These are phyloP conservation scores for Keiferia lycopersicella DNA, from an alignment of 2,888 invertebrate genomes.

Conservation along the genomic window DNA sequence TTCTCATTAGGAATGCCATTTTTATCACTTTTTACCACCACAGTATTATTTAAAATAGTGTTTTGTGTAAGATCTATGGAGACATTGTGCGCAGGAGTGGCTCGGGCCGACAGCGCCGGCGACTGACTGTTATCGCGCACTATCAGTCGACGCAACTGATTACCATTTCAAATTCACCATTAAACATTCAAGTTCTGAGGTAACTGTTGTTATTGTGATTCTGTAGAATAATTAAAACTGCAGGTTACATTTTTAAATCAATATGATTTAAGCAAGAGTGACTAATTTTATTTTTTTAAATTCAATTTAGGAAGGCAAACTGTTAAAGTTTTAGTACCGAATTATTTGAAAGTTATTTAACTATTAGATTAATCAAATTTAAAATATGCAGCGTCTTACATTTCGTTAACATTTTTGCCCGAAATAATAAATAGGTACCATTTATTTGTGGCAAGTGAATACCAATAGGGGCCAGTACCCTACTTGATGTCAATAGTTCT, in stretches of 20 bases:
- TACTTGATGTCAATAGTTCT: slow-evolving; percentile 45
- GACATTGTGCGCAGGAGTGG: slow-evolving; percentile 30
- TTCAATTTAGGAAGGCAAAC: no score
- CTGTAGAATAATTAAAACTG: not conserved
- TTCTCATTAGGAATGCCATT: slow-evolving; percentile 66
- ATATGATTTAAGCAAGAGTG: no score
- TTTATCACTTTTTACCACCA: slow-evolving; percentile 29
- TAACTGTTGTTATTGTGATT: not conserved
- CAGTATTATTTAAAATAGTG: not conserved
- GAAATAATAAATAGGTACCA: not conserved
- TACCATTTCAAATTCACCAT: slow-evolving; percentile 61
- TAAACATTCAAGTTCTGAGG: slow-evolving; percentile 41
- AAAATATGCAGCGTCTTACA: no score
- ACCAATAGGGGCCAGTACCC: not conserved
- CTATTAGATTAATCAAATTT: no score
- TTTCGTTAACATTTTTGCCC: no score
- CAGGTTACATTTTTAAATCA: no score
- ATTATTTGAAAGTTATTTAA: no score
- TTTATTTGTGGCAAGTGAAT: not conserved
- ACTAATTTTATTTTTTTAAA: no score
- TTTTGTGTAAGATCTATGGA: slow-evolving; percentile 1
- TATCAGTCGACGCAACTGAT: slow-evolving; percentile 62
- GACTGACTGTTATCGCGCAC: slow-evolving; percentile 63
- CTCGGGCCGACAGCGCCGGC: slow-evolving; percentile 42
- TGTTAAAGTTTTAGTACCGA: no score